Conservation (phyloP, 2,888 invertebrate species). For the Crematogaster levior region DNA sequence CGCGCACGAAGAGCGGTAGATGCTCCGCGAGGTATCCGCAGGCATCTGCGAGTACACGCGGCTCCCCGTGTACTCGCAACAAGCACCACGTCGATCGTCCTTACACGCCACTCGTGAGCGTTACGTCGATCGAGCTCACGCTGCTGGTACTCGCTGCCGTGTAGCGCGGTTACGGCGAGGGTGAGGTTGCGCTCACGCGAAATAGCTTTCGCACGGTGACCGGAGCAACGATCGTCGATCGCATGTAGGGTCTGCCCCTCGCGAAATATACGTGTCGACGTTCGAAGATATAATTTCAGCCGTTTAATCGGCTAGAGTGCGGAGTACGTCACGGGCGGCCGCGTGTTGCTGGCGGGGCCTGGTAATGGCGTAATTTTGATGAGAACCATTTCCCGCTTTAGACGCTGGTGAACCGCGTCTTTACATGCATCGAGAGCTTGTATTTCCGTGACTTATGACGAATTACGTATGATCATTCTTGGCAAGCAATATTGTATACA, state of each 20-base stretch:
- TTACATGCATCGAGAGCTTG: neutral
- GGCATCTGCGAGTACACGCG: constrained; percentile 66
- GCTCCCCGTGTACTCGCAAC: constrained; percentile 62
- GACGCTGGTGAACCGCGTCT: neutral
- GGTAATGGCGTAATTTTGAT: constrained; percentile 42
- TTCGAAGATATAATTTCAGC: constrained; percentile 49
- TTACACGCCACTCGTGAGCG: constrained; percentile 69
- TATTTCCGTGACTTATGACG: neutral
- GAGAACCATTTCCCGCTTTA: constrained; percentile 17
- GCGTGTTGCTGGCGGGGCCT: constrained; percentile 40
- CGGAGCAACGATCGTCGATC: constrained; percentile 49
- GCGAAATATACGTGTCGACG: constrained; percentile 49
- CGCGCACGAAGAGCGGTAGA: constrained; percentile 61
- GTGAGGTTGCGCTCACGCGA: constrained; percentile 54
- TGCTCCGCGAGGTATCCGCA: constrained; percentile 62
- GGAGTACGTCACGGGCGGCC: constrained; percentile 28
- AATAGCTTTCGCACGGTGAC: constrained; percentile 54
- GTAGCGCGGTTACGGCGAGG: constrained; percentile 36
- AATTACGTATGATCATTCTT: neutral
- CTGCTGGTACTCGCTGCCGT: constrained; percentile 34
- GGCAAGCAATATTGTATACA: neutral
- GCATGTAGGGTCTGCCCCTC: constrained; percentile 39
- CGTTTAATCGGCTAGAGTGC: constrained; percentile 37
- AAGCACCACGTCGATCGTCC: constrained; percentile 60
- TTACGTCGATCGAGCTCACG: constrained; percentile 52